phyloP scores from a whole-genome alignment of 2,888 invertebrate genomes.

The Drosophila emarginata region DNA sequence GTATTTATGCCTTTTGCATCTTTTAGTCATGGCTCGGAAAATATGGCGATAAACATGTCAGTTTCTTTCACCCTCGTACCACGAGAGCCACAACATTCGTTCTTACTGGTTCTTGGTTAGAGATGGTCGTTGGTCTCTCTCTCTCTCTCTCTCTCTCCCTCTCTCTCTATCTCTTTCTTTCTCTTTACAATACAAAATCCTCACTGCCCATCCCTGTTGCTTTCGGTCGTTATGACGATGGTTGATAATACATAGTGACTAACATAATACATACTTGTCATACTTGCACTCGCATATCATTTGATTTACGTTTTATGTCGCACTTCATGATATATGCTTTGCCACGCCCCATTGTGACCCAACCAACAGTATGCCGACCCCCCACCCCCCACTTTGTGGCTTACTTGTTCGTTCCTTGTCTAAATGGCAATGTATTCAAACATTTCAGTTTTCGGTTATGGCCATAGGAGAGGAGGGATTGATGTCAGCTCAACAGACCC shows the following conservation, averaged over 20 bases:
- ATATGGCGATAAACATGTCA: constrained; percentile 75
- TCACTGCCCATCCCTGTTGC: neutral
- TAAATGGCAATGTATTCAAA: constrained; percentile 74
- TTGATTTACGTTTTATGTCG: constrained; percentile 73
- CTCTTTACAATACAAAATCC: no score
- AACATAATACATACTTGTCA: constrained; percentile 74
- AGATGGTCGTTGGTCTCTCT: neutral
- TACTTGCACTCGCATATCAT: constrained; percentile 75
- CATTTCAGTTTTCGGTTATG: constrained; percentile 60
- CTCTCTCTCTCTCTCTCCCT: neutral
- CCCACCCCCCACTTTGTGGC: neutral
- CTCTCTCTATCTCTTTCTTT: neutral
- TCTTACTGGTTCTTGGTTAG: neutral
- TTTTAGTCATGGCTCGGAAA: constrained; percentile 71
- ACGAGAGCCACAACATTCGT: neutral
- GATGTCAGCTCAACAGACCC: constrained; percentile 48
- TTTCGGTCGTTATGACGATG: neutral
- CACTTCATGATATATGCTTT: constrained; percentile 69
- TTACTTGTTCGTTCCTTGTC: constrained; percentile 22
- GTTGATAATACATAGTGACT: constrained; percentile 71
- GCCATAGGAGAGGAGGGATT: constrained; percentile 45
- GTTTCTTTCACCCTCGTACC: constrained; percentile 21
- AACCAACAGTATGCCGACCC: neutral
- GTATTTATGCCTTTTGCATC: constrained; percentile 68
- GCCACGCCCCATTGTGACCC: constrained; percentile 39